Conservation (phyloP, 2,113 vertebrate species). For the Catharus minimus region DNA sequence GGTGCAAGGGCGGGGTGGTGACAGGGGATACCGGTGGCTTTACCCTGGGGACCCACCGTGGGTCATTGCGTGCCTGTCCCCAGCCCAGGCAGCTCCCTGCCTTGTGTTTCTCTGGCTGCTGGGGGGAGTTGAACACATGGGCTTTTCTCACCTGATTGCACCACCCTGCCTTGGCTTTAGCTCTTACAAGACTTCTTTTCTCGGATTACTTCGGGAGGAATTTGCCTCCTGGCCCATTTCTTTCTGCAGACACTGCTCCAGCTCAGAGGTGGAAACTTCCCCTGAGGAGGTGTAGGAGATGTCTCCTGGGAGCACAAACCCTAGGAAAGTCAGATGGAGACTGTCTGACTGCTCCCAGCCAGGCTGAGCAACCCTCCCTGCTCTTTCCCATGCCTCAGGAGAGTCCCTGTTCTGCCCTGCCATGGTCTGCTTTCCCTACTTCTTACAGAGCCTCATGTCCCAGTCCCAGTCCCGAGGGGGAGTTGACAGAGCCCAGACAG, state of each 20-base stretch:
- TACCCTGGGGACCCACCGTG: neutral
- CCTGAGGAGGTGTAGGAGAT: neutral
- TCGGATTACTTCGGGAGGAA: neutral
- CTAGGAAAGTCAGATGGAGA: neutral
- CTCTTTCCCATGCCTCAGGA: rapidly evolving
- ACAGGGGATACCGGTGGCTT: neutral
- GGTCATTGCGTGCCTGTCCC: neutral
- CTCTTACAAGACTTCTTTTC: neutral
- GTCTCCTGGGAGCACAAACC: neutral
- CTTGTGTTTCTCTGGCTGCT: neutral
- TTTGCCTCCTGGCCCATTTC: neutral
- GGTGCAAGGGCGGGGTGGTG: neutral
- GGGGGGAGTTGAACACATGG: neutral
- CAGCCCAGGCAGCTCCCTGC: neutral
- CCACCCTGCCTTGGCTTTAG: neutral
- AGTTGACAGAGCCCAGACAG: neutral
- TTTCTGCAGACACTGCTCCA: neutral
- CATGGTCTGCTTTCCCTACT: neutral
- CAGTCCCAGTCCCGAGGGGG: rapidly evolving
- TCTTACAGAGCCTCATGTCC: rapidly evolving
- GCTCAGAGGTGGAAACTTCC: neutral
- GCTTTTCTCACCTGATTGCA: neutral
- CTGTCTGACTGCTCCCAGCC: neutral
- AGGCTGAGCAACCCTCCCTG: neutral
- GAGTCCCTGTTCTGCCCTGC: neutral